Conservation (phyloP, 92 coral and sea anemone genomes). For the Zoanthus sociatus region DNA sequence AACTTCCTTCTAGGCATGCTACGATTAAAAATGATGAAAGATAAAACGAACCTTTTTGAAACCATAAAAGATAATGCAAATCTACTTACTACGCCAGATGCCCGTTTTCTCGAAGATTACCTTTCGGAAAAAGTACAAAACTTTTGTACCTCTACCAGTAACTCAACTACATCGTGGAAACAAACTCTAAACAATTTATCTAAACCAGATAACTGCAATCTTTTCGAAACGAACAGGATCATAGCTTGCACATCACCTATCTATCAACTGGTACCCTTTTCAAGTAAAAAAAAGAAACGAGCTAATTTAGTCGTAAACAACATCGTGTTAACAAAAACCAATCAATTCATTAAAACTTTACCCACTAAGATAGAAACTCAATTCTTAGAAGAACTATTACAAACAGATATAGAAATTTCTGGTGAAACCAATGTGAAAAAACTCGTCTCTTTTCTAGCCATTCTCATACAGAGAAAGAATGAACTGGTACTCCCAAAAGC, state of each 20-base stretch:
- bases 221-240: not conserved
- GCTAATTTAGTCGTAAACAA: not conserved
- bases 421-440: not conserved
- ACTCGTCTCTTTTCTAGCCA: not conserved
- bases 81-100: not conserved
- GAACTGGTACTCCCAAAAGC: not conserved
- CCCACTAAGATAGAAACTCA: not conserved
- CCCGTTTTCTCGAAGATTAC: not conserved
- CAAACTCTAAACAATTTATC: not conserved
- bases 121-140: not conserved
- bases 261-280: not conserved
- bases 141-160: not conserved
- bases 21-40: not conserved
- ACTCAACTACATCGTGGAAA: not conserved
- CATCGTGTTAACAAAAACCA: not conserved
- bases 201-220: not conserved
- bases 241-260: not conserved
- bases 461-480: not conserved
- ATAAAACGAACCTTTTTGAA: not conserved
- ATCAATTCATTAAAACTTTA: not conserved
- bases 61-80: not conserved
- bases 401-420: not conserved
- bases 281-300: not conserved
- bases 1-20: not conserved
- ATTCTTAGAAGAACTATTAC: no score